phyloP scores from a whole-genome alignment of 2,113 vertebrate species.

The Oplegnathus fasciatus region DNA sequence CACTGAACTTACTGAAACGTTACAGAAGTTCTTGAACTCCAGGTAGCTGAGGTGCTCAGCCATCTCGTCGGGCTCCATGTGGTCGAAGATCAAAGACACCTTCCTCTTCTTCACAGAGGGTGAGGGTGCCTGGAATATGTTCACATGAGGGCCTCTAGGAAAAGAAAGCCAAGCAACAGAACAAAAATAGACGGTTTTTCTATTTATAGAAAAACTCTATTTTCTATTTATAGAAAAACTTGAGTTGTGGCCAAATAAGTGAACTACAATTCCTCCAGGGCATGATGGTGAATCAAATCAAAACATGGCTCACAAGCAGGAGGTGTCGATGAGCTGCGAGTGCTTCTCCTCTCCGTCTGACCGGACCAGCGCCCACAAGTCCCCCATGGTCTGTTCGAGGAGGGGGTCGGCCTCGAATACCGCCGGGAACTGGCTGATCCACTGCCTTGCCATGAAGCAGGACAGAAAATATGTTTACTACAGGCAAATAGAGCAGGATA shows the following conservation, averaged over 20 bases:
- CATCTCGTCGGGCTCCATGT: constrained; percentile 91
- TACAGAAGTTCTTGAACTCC: constrained; percentile 93
- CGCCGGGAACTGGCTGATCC: constrained; percentile 88
- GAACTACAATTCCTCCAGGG: neutral
- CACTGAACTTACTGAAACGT: constrained; percentile 85
- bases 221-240: constrained; percentile 26
- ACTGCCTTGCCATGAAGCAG: constrained; percentile 84
- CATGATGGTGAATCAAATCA: neutral
- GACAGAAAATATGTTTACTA: constrained; percentile 72
- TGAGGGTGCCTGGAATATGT: constrained; percentile 84
- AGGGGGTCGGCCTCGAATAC: constrained; percentile 87
- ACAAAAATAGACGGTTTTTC: neutral
- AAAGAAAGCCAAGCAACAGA: constrained; percentile 17
- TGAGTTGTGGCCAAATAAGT: neutral
- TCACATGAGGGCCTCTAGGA: constrained; percentile 75
- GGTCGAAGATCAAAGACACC: constrained; percentile 94
- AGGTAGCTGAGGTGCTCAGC: constrained; percentile 92
- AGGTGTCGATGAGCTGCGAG: constrained; percentile 81
- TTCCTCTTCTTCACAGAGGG: constrained; percentile 92
- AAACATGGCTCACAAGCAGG: constrained; percentile 86
- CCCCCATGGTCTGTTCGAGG: constrained; percentile 87
- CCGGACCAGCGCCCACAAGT: constrained; percentile 87
- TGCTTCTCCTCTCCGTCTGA: constrained; percentile 81
- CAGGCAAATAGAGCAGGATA: constrained; percentile 51
- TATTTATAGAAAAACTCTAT: constrained; percentile 29